Base-by-base conservation (phyloP, 2,113 vertebrate species). In the Setophaga kirtlandii region DNA sequence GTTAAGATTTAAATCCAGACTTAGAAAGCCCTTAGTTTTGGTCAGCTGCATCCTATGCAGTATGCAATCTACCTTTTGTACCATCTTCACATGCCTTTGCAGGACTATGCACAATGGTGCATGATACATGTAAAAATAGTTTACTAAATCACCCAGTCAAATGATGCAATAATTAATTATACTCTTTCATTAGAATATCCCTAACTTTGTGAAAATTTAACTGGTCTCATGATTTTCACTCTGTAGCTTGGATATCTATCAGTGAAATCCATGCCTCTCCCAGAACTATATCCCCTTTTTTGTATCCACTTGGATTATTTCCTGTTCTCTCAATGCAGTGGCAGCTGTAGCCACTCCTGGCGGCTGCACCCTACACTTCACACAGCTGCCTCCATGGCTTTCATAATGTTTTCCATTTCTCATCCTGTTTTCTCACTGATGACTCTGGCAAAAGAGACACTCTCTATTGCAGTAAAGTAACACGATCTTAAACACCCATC, bases 311-410 rank as follows among this genome's bases (percentile, higher is more conserved):
- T 96, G 80, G 90, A 94, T 91, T 83, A 69, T 91, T 93, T 97
- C 90, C 86, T 96, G 56, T 89, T 83, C 89, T 94, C 86, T 96
- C 90, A 96, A 79, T 93, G 28, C 75, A 68, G 82, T 58, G 94
- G 94, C 95, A 97, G 91, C 96, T 98, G 95, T 84, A 94, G n/a
- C 60, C 94, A 96, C 91, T 97, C 74, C 78, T 71, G 86, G 73
- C 8, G 44, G 39, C 47, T 95, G 52, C 85, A 94, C 89, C 56
- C 88, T 75, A 30, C 73, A 79, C 78, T 95, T 95, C 92, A 53
- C 68, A 84, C 94, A 97, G 96, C 94, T 97, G 96, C 89, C 65
- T 94, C 46, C 60, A 58, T 56, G 83, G 70, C 46, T 97, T 90
- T 91, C 90, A 93, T 93, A 87, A 96, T 88, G 47, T 83, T 97